Base-by-base conservation (phyloP, 2,797 vertebrate species). In the Lerista edwardsae region DNA sequence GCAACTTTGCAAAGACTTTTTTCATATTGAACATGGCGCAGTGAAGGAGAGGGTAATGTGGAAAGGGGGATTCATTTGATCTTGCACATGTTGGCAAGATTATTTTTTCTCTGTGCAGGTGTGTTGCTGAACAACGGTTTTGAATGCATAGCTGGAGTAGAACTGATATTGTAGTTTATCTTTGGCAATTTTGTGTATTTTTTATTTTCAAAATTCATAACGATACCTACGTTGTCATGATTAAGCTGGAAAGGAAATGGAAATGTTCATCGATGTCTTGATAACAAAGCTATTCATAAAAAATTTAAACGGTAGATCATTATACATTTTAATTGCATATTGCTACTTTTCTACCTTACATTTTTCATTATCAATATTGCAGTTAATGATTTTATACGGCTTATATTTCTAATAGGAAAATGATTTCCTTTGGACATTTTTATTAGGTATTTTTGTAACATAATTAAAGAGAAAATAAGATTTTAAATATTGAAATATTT, bases 341-440 rank as follows among this genome's bases (percentile, higher is more conserved):
- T 75, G 19, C 27, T 89, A 84, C 15, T 15, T 27, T 75, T 68
- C 17, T 8, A 34, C 67, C 61, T 29, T 1, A 25, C 78, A 85
- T 92, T 83, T 85, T 8, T 71, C 59, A 81, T 88, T 3, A 65
- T 83, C 87, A 87, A 31, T 83, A 5, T 2, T 68, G 62, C 23
- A 41, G 41, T 25, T 75, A 86, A 88, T 3, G 6, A 59, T 67
- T 41, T 3, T 71, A 75, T 25, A 8, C 15, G 57, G 17, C 3
- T 67, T 89, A 62, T 65, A 27, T 41, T 87, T 67, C 6, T 65
- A 7, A 73, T 39, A 51, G 36, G 39, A 76, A 31, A 11, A 68
- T 15, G 5, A 15, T 34, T 67, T 61, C 7, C 23, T 89, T 79
- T 47, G 78, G 82, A 84, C 12, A 85, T 59, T 27, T 1, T 36